Evolutionary conservation across 2,888 invertebrate genomes (phyloP).

Genomic region (Pterostichus madidus): DNA sequence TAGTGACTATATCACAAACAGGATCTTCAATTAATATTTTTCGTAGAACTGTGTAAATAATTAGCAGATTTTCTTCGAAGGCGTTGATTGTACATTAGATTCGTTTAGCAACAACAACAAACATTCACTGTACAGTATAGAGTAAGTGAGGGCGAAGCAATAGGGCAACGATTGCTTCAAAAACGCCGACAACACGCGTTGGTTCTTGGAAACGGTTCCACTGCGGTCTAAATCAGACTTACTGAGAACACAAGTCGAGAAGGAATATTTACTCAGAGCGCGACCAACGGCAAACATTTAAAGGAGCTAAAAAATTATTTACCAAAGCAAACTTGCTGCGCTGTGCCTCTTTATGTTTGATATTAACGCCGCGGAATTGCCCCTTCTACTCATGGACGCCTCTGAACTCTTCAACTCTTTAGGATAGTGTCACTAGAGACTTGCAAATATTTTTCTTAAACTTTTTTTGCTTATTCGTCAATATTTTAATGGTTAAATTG

Average conservation of each 20-base stretch:
- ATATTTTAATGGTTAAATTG: neutral
- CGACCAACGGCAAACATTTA: slow-evolving; percentile 61
- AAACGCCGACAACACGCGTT: slow-evolving; percentile 27
- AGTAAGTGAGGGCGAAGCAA: slow-evolving; percentile 10
- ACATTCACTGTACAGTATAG: slow-evolving; percentile 3
- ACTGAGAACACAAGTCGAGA: slow-evolving; percentile 57
- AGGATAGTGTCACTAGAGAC: neutral
- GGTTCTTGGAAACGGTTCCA: slow-evolving; percentile 40
- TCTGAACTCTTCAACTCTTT: slow-evolving; percentile 13
- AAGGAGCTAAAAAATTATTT: slow-evolving; percentile 61
- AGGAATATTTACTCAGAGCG: slow-evolving; percentile 56
- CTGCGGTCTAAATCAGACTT: slow-evolving; percentile 58
- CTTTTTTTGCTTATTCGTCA: neutral
- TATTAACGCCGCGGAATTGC: slow-evolving; percentile 51
- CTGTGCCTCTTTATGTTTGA: slow-evolving; percentile 55
- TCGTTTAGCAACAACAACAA: slow-evolving; percentile 30
- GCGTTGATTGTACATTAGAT: slow-evolving; percentile 10
- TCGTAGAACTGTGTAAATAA: neutral
- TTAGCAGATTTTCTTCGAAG: slow-evolving; percentile 15
- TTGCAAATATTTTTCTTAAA: slow-evolving; percentile 31
- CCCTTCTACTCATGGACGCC: slow-evolving; percentile 27
- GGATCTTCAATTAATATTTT: no score
- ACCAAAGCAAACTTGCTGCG: slow-evolving; percentile 50
- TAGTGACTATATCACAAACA: no score
- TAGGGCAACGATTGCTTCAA: slow-evolving; percentile 29